A percentile compares a stretch with the other conserved stretches of the same genome.
phyloP scores from a whole-genome alignment of 1,140 invertebrate genomes.

The Atopsyche davidsoni region DNA sequence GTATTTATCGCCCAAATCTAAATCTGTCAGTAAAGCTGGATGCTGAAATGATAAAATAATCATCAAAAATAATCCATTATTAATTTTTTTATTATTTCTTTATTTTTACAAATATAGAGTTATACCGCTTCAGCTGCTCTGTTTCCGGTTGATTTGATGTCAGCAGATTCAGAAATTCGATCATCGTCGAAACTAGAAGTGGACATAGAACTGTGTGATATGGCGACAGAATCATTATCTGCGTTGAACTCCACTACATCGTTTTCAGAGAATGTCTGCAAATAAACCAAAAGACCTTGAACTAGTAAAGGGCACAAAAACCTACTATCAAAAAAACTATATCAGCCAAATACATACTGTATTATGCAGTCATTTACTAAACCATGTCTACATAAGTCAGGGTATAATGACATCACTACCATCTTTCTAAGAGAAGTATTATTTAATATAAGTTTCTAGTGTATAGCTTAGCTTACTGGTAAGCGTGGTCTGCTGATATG shows the following conservation, averaged over 20 bases:
- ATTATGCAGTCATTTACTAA: neutral
- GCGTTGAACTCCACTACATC: slow-evolving; percentile 25
- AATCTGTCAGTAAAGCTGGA: slow-evolving; percentile 15
- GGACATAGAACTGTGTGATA: slow-evolving; percentile 25
- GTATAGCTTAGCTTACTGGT: slow-evolving; percentile 20
- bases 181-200: slow-evolving; percentile 24
- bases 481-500: slow-evolving; percentile 24
- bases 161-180: slow-evolving; percentile 9
- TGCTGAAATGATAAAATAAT: slow-evolving; percentile 16
- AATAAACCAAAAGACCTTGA: too few relatives aligned
- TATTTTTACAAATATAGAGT: neutral
- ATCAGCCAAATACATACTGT: too few relatives aligned
- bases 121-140: slow-evolving; percentile 18
- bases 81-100: neutral
- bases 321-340: too few relatives aligned
- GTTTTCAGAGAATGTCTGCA: slow-evolving; percentile 23
- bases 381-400: too few relatives aligned
- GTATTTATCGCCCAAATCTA: slow-evolving; percentile 28
- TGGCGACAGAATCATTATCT: slow-evolving; percentile 19
- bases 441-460: neutral
- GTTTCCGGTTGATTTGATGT: slow-evolving; percentile 14
- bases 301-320: too few relatives aligned
- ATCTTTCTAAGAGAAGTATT: neutral
- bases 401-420: neutral
- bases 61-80: neutral